Evolutionary conservation across 2,888 invertebrate species (phyloP).

Genomic region (Pseudococcus longispinus): DNA sequence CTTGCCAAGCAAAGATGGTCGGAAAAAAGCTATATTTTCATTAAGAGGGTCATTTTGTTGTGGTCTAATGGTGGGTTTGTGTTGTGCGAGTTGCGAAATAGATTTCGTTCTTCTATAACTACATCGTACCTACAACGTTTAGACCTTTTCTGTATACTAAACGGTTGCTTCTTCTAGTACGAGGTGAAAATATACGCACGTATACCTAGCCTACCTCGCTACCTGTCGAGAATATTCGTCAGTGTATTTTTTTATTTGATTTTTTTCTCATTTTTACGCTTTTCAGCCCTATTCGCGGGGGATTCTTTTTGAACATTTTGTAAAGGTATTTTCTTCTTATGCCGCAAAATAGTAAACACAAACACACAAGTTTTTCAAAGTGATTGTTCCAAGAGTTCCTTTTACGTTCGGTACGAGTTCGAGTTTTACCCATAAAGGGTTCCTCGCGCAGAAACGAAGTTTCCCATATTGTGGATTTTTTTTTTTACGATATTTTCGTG

Average conservation of each 20-base stretch:
- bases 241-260: neutral
- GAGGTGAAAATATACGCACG: neutral
- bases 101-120: neutral
- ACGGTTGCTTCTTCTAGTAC: neutral
- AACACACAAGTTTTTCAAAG: neutral
- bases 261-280: neutral
- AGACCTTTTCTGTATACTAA: neutral
- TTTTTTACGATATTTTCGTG: neutral
- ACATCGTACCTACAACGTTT: neutral
- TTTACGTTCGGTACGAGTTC: neutral
- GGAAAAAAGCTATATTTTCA: slow-evolving; percentile 33
- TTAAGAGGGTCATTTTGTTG: slow-evolving; percentile 48
- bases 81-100: neutral
- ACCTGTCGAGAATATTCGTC: neutral
- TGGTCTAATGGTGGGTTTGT: neutral
- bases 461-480: neutral
- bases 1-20: neutral
- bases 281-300: neutral
- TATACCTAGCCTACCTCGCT: neutral
- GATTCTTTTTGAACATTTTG: neutral
- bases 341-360: neutral
- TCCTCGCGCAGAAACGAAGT: neutral
- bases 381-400: neutral
- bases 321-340: neutral
- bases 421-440: neutral